A percentile compares a stretch with the other conserved stretches of the same genome.
Conservation (phyloP, 2,113 vertebrate species). For the Cettia cetti region DNA sequence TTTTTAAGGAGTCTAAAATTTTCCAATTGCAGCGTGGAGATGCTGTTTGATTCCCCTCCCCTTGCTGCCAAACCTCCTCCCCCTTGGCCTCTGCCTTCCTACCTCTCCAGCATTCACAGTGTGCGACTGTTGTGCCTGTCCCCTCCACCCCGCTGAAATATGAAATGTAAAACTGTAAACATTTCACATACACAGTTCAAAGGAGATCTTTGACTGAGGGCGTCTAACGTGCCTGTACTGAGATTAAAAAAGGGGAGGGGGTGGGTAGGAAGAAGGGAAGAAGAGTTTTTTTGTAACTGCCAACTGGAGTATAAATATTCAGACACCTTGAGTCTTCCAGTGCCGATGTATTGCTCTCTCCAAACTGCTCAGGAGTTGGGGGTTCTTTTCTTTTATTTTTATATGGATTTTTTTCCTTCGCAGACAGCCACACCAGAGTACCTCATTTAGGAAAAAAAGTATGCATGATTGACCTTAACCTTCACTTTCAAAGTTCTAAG, state of each 20-base stretch:
- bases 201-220: constrained; percentile 65
- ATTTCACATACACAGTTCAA: constrained; percentile 62
- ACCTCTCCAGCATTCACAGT: constrained; percentile 32
- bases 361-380: neutral
- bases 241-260: constrained; percentile 40
- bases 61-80: neutral
- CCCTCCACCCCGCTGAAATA: constrained; percentile 57
- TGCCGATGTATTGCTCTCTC: neutral
- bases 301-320: constrained; percentile 40
- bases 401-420: neutral
- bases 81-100: constrained; percentile 22
- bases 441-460: constrained; percentile 44
- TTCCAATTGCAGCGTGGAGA: constrained; percentile 30
- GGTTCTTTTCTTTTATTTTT: neutral
- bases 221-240: constrained; percentile 34
- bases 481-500: constrained; percentile 46
- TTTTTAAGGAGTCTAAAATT: constrained; percentile 21
- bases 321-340: constrained; percentile 47
- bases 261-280: constrained; percentile 13
- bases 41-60: constrained; percentile 27
- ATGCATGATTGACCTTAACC: constrained; percentile 45
- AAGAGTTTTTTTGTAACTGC: constrained; percentile 44
- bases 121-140: constrained; percentile 50
- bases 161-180: constrained; percentile 69
- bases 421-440: neutral